Base-by-base conservation (phyloP, 2,888 invertebrate genomes). In the Drosophila cognata region DNA sequence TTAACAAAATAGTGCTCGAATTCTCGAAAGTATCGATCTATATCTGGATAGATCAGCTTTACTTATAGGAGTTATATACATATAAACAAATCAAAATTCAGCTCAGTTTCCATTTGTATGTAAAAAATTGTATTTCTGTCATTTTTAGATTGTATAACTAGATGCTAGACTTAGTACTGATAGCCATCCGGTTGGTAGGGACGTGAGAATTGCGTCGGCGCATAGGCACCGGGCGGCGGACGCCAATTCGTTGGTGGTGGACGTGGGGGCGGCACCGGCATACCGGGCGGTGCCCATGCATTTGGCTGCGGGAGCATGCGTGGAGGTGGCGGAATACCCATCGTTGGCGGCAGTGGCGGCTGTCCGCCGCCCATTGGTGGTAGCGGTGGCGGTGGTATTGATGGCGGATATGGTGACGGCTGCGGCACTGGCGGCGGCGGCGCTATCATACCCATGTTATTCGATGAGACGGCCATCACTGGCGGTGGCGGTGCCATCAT, bases 401-500 rank as follows among this genome's bases (percentile, higher is more conserved):
- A 79, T 52, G 91, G 84, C 65, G 92, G 91, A 33, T 95, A 94
- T 0, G 95, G 94, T 51, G 96, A 95, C 0, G 96, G 96, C 0
- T 96, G 96, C 4, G 96, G 96, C 4, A 95, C 95, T 0, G 90
- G 90, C 0, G 96, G 96, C 10, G 96, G 96, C 0, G 97, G 97
- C 69, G 96, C 95, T 57, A 96, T 95, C 91, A 96, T 96, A 0
- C 95, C 94, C 59, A 90, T 78, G 16, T 91, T 84, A n/a, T 79
- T 58, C 0, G 76, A 18, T 0, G 62, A 95, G 0, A 85, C 78
- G 2, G 88, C 77, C 7, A 96, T 95, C 0, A 97, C 96, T 0
- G 97, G 96, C 2, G 95, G 95, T 0, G 96, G 96, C 0, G 96
- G 96, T 57, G 96, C 95, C 94, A 96, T 94, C 46, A 96, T 93